These are phyloP conservation scores for Himalopsyche kuldschensis DNA, from an alignment of 2,888 invertebrate species.

Conservation along the genomic window DNA sequence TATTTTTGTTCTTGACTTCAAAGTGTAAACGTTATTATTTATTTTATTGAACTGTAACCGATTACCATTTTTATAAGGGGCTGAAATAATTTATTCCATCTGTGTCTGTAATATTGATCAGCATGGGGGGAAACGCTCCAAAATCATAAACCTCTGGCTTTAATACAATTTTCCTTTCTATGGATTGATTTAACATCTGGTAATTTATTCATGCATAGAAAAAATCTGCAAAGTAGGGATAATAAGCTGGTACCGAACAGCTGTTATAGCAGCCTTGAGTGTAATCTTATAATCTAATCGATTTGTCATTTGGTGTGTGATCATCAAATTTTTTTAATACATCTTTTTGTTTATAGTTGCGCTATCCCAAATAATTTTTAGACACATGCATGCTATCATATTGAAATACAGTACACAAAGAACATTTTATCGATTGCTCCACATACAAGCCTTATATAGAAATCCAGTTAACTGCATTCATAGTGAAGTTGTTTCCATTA, in stretches of 20 bases:
- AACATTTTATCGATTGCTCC: conserved; percentile 21
- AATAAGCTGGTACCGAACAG: conserved; percentile 13
- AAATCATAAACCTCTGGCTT: background rate
- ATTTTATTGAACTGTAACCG: background rate
- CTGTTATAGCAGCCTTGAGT: background rate
- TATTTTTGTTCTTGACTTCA: background rate
- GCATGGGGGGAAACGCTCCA: background rate
- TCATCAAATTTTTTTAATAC: background rate
- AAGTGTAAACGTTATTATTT: background rate
- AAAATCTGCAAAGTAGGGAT: background rate
- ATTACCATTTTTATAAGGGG: background rate
- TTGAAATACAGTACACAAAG: conserved; percentile 21
- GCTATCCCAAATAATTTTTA: background rate
- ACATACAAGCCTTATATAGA: conserved; percentile 35
- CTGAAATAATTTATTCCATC: background rate
- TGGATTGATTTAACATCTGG: background rate
- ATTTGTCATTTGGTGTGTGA: background rate
- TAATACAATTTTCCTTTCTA: background rate
- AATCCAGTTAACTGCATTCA: conserved; percentile 29
- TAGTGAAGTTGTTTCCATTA: background rate
- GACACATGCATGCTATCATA: conserved; percentile 15
- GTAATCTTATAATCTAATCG: background rate
- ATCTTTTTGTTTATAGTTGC: background rate
- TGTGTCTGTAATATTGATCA: background rate
- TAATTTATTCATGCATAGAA: background rate